Base-by-base conservation (phyloP, 2,888 invertebrate genomes). In the Sminthurinus aureus region DNA sequence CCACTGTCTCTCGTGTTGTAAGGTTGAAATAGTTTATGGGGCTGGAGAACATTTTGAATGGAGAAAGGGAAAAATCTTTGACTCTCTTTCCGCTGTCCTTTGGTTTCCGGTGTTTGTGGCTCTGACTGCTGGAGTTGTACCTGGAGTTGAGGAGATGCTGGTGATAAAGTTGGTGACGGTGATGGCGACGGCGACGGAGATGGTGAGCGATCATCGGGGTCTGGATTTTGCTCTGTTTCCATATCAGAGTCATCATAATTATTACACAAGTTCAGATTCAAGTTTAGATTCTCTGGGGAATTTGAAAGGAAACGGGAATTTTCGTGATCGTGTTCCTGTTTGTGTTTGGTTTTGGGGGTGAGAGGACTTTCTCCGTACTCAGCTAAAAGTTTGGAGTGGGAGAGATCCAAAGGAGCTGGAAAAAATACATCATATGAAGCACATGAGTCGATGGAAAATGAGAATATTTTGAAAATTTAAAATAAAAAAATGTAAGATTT, bases 21-120 rank as follows among this genome's bases (percentile, higher is more conserved):
- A 0, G 87, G 87, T 52, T 87, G 87, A 66, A 87, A 87, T 52
- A 87, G 51, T 80, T 87, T 87, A 0, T 78, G 83, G 9, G 85
- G 84, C 24, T 84, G 85, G 1, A 86, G 79, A 3, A 87, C 85
- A 81, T 85, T 85, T 51, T 75, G 79, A 3, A 87, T 87, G 22
- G 85, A 85, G 66, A 87, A 86, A 4, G 84, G 38, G 71, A 80
- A 80, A 22, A 71, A 71, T 71, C 24, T 15, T 69, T 11, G 58
- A 58, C 18, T 9, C 1, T 58, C 18, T 18, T 58, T 13, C 2
- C 18, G 2, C 9, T 58, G 58, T 58, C 18, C 15, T 13, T 15
- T 58, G 13, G 1, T 13, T 18, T 13, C 18, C 18, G 2, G 58
- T 6, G 58, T 58, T 58, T 58, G 2, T 15, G 58, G 58, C 9